Conservation (phyloP, 2,888 invertebrate genomes). For the Gerosis bhagava region DNA sequence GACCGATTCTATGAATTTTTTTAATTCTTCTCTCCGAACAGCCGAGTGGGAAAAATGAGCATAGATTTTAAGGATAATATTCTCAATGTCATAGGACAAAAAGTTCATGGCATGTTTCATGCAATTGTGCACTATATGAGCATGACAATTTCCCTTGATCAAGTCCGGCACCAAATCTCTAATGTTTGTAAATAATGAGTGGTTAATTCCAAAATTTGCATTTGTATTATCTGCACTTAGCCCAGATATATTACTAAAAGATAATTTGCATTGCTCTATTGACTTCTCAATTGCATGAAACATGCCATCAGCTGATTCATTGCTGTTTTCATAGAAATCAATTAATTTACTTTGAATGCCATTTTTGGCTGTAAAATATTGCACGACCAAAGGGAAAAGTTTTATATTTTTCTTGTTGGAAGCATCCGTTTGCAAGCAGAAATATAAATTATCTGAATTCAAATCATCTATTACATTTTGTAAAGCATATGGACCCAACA, state of each 20-base stretch:
- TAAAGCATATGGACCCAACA: conserved; percentile 35
- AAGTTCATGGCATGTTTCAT: conserved; percentile 36
- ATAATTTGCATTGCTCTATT: conserved; percentile 33
- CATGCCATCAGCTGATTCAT: conserved; percentile 40
- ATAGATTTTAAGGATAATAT: conserved; percentile 35
- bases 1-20: conserved; percentile 29
- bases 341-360: conserved; percentile 37
- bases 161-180: conserved; percentile 31
- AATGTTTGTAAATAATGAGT: conserved; percentile 39
- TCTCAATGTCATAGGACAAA: conserved; percentile 32
- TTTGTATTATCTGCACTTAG: conserved; percentile 46
- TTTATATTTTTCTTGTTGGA: conserved; percentile 40
- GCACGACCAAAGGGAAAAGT: conserved; percentile 38
- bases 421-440: conserved; percentile 40
- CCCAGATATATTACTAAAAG: conserved; percentile 35
- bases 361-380: conserved; percentile 37
- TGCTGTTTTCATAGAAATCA: conserved; percentile 40
- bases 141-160: conserved; percentile 39
- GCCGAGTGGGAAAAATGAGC: conserved; percentile 31
- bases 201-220: conserved; percentile 42
- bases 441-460: conserved; percentile 36
- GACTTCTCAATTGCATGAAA: conserved; percentile 31
- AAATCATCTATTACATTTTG: conserved; percentile 33
- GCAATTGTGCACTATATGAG: conserved; percentile 36
- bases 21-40: conserved; percentile 31